Percentiles rank a stretch among this genome's conserved stretches.
phyloP scores from a whole-genome alignment of 1,140 invertebrate genomes.

The Bombus turneri region DNA sequence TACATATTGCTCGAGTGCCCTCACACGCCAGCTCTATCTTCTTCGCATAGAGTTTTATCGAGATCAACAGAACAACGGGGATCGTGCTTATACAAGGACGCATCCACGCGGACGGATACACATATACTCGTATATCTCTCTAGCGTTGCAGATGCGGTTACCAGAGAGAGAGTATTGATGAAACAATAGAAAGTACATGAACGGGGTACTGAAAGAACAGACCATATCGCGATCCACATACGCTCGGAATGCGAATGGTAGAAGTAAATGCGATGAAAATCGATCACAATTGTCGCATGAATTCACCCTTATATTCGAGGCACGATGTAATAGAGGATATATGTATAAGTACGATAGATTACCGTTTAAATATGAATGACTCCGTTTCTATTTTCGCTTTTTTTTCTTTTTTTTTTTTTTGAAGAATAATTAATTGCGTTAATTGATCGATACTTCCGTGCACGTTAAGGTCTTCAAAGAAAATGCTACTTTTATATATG shows the following conservation, averaged over 20 bases:
- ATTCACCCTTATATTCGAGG: neutral
- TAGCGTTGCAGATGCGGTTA: constrained; percentile 59
- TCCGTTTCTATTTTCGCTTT: no score
- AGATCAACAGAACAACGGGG: neutral
- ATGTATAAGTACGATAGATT: neutral
- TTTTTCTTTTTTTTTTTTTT: neutral
- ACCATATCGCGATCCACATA: neutral
- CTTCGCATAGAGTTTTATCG: neutral
- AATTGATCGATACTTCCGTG: neutral
- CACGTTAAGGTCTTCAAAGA: neutral
- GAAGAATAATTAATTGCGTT: constrained; percentile 25
- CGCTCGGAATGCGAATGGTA: neutral
- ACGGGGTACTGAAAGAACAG: constrained; percentile 22
- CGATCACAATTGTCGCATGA: constrained; percentile 4
- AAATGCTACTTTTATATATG: neutral
- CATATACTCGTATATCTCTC: neutral
- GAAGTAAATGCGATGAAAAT: constrained; percentile 8
- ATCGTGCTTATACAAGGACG: neutral
- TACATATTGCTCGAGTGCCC: neutral
- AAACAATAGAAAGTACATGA: constrained; percentile 52
- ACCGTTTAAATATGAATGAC: neutral
- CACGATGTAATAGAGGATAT: neutral
- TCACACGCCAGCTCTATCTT: neutral
- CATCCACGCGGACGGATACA: neutral
- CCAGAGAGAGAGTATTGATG: constrained; percentile 61